These are phyloP conservation scores for Cyphomyrus discorhynchus DNA, from an alignment of 2,113 vertebrate genomes.

Conservation along the genomic window DNA sequence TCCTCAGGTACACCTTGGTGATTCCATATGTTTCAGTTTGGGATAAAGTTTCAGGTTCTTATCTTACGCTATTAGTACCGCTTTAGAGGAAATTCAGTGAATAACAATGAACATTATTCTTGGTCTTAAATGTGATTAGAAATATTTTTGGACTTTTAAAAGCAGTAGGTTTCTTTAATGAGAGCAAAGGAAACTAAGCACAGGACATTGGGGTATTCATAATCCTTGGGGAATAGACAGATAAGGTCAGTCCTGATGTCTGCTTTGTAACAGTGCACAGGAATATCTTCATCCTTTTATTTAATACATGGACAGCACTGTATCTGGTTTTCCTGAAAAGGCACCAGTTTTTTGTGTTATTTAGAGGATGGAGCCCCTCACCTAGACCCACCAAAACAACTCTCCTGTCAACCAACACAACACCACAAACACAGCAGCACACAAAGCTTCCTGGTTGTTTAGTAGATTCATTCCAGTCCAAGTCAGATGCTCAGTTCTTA, in stretches of 20 bases:
- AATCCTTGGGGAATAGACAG: background rate
- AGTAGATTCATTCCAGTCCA: background rate
- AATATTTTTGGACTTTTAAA: slow-evolving; percentile 1
- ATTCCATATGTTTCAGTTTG: background rate
- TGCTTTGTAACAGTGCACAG: background rate
- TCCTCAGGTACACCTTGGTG: background rate
- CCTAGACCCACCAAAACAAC: background rate
- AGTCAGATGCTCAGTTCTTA: background rate
- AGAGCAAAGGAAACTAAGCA: background rate
- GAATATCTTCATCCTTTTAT: background rate
- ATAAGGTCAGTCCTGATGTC: background rate
- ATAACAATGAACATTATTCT: background rate
- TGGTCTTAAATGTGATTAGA: background rate
- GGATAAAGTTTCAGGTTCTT: background rate
- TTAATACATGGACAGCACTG: background rate
- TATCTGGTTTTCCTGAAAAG: background rate
- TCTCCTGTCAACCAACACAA: background rate
- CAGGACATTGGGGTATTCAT: background rate
- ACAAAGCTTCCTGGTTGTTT: background rate
- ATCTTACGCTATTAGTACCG: background rate
- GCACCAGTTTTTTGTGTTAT: background rate
- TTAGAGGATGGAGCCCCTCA: background rate
- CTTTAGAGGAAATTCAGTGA: background rate
- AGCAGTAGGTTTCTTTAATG: background rate
- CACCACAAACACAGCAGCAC: background rate